Base-by-base conservation (phyloP, 2,888 invertebrate genomes). In the Eupithecia abbreviata region DNA sequence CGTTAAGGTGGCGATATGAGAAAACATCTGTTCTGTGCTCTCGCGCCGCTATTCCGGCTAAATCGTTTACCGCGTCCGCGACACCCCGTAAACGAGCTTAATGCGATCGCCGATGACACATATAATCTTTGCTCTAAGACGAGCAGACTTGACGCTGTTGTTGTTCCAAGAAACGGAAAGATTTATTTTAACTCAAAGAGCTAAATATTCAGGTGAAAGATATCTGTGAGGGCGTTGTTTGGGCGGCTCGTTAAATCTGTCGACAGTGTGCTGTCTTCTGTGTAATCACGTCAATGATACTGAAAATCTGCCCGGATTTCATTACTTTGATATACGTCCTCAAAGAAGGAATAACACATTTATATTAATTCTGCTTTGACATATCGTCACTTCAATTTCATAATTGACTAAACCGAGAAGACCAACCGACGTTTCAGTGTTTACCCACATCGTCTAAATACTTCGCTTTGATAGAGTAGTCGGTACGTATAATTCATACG, bases 181-280 rank as follows among this genome's bases (percentile, higher is more conserved):
- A 92, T 93, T 93, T 94, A 94, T 94, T 94, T 94, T 94, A 92
- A 92, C 90, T 91, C 93, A 91, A 93, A 93, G 92, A 92, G 90
- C 93, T 93, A 92, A 94, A 93, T 93, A 93, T 91, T 93, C 94
- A 94, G 94, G 94, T 94, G 94, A 93, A 92, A 93, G 93, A 94
- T 93, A 88, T 93, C 93, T 90, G 90, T 90, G 92, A 91, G 89
- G 86, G 88, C 87, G 92, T 90, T 92, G 92, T 92, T 92, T 91
- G 89, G 88, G 83, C 83, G 88, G 83, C 89, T 89, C 93, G 89
- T 92, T 93, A 93, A 91, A 93, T 94, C 93, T 92, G 90, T 94
- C 94, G 88, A 82, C 93, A 77, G 85, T 78, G 83, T 73, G 82
- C 84, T 87, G 86, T 86, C 88, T 90, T 89, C 91, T 88, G 86